These are phyloP conservation scores for Bombus fervidus DNA, from an alignment of 1,140 invertebrate genomes.

Conservation along the genomic window DNA sequence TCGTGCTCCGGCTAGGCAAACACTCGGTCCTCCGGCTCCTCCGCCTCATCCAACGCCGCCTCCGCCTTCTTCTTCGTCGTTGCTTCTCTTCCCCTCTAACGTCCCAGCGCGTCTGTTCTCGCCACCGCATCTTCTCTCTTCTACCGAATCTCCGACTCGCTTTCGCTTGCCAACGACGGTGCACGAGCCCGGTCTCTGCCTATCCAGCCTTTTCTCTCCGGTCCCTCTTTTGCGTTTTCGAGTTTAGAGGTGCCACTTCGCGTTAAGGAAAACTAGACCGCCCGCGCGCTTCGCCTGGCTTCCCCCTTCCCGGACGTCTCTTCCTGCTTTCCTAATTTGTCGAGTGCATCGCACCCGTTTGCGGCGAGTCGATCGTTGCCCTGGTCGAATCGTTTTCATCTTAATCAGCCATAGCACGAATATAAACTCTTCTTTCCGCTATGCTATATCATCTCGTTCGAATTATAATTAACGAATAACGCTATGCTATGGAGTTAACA, in stretches of 20 bases:
- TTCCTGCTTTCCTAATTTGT: constrained; percentile 4
- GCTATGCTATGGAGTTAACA: too few relatives aligned
- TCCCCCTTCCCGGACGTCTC: not conserved
- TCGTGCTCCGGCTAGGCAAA: constrained; percentile 79
- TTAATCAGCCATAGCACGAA: not conserved
- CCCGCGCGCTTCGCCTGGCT: not conserved
- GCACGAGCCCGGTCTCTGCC: constrained; percentile 6
- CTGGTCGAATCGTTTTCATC: not conserved
- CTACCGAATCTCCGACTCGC: not conserved
- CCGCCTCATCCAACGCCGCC: not conserved
- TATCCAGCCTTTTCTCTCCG: not conserved
- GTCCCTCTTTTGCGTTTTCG: constrained; percentile 46
- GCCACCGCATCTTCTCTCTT: constrained; percentile 25
- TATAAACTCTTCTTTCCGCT: not conserved
- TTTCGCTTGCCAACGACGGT: too few relatives aligned
- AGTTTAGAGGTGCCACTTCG: constrained; percentile 66
- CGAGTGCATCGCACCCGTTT: not conserved
- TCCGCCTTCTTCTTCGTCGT: constrained; percentile 14
- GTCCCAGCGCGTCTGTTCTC: constrained; percentile 1
- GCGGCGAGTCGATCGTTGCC: constrained; percentile 6
- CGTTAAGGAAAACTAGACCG: constrained; percentile 55
- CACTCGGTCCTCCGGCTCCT: constrained; percentile 62
- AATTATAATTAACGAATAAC: too few relatives aligned
- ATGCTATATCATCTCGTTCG: not conserved
- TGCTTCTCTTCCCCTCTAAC: not conserved